phyloP scores from a whole-genome alignment of 2,797 vertebrate genomes.

The Echiichthys vipera region DNA sequence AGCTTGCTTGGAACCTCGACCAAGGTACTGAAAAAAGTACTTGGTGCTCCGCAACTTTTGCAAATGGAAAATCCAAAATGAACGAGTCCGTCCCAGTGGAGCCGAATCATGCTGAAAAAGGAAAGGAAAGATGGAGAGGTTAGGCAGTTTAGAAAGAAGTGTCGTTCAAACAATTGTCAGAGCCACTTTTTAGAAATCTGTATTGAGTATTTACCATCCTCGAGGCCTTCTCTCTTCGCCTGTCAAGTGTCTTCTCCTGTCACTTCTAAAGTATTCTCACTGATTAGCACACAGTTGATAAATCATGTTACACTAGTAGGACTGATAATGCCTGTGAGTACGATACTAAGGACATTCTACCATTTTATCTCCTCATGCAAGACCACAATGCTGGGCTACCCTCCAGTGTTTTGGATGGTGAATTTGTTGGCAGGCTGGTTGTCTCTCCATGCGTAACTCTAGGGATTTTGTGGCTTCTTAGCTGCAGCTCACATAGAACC shows the following conservation, averaged over 20 bases:
- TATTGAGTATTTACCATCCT: conserved; percentile 13
- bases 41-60: no score
- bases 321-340: conserved; percentile 24
- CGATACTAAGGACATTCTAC: conserved; percentile 23
- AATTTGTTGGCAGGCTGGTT: conserved; percentile 42
- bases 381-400: conserved; percentile 37
- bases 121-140: conserved; percentile 2
- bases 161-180: background rate
- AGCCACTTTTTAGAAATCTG: conserved; percentile 16
- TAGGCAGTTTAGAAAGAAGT: background rate
- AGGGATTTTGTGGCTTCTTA: conserved; percentile 48
- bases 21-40: no score
- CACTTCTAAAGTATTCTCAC: conserved; percentile 10
- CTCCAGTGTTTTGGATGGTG: conserved; percentile 42
- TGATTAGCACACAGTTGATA: conserved; percentile 11
- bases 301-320: background rate
- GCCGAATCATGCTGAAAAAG: no score
- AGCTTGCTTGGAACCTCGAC: no score
- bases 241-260: background rate
- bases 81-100: no score
- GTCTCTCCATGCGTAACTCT: conserved; percentile 26
- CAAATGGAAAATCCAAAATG: no score
- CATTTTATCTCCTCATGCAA: conserved; percentile 42
- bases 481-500: conserved; percentile 41
- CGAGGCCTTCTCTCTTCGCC: conserved; percentile 7